Percentiles rank a stretch among this genome's conserved stretches.
Conservation (phyloP, 2,113 vertebrate species). For the Apodemus speciosus region DNA sequence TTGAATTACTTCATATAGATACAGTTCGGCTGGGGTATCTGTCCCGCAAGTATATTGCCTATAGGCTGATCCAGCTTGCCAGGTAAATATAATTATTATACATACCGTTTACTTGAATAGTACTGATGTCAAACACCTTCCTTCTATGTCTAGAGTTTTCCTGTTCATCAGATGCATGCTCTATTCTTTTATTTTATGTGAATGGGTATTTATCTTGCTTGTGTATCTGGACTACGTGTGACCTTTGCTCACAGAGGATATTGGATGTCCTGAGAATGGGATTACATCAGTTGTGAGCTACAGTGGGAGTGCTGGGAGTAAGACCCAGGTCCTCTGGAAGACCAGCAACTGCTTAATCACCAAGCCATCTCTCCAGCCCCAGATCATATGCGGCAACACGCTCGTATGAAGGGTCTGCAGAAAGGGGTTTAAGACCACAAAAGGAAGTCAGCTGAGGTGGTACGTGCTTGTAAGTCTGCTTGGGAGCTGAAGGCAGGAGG, state of each 20-base stretch:
- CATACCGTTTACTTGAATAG: constrained; percentile 38
- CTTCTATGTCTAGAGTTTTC: not conserved
- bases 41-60: constrained; percentile 78
- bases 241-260: not conserved
- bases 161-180: constrained; percentile 9
- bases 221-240: not conserved
- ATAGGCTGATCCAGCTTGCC: constrained; percentile 72
- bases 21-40: constrained; percentile 74
- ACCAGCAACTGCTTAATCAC: not conserved
- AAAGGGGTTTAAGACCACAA: constrained; percentile 24
- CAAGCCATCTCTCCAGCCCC: not conserved
- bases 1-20: constrained; percentile 62
- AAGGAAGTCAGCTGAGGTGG: not conserved
- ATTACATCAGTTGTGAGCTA: not conserved
- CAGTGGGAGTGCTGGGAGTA: not conserved
- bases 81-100: constrained; percentile 74
- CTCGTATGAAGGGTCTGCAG: not conserved
- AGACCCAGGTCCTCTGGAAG: not conserved
- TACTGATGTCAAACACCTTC: constrained; percentile 27
- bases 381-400: not conserved
- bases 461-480: not conserved
- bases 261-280: not conserved
- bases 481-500: not conserved
- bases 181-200: not conserved
- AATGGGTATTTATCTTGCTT: not conserved